Conservation (phyloP, 2,888 invertebrate species). For the Pteria penguin region DNA sequence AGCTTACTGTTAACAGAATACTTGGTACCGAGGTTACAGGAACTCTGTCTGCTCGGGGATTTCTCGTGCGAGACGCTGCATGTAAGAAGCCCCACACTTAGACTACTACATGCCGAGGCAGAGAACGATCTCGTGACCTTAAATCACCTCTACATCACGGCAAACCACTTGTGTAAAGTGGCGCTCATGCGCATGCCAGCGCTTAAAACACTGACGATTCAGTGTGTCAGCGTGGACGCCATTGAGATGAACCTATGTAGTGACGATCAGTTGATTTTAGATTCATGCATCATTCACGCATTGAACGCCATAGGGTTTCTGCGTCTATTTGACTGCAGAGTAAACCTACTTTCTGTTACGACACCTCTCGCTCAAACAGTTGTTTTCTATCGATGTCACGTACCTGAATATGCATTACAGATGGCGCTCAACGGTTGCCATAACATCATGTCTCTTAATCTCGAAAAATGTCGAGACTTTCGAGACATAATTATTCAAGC, state of each 20-base stretch:
- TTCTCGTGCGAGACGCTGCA: constrained; percentile 68
- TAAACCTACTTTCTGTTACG: constrained; percentile 65
- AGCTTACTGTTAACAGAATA: constrained; percentile 64
- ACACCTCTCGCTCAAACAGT: constrained; percentile 66
- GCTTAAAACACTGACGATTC: constrained; percentile 66
- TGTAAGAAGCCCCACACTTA: constrained; percentile 64
- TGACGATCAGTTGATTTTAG: constrained; percentile 66
- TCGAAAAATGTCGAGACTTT: constrained; percentile 66
- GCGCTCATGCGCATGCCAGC: constrained; percentile 66
- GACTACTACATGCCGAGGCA: constrained; percentile 66
- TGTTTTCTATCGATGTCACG: constrained; percentile 67
- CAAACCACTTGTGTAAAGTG: constrained; percentile 70
- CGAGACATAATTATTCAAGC: constrained; percentile 57
- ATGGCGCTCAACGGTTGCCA: constrained; percentile 70
- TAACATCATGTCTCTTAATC: constrained; percentile 67
- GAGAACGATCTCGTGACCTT: constrained; percentile 67
- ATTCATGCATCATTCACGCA: constrained; percentile 69
- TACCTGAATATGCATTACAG: constrained; percentile 68
- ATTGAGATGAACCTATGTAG: constrained; percentile 71
- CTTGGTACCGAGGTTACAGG: constrained; percentile 62
- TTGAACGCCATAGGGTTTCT: constrained; percentile 67
- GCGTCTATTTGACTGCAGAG: constrained; percentile 68
- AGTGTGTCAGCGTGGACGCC: constrained; percentile 69
- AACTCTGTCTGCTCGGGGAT: constrained; percentile 66
- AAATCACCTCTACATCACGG: constrained; percentile 69